Evolutionary conservation across 2,888 invertebrate species (phyloP).

Genomic region (Geotrupes spiniger): DNA sequence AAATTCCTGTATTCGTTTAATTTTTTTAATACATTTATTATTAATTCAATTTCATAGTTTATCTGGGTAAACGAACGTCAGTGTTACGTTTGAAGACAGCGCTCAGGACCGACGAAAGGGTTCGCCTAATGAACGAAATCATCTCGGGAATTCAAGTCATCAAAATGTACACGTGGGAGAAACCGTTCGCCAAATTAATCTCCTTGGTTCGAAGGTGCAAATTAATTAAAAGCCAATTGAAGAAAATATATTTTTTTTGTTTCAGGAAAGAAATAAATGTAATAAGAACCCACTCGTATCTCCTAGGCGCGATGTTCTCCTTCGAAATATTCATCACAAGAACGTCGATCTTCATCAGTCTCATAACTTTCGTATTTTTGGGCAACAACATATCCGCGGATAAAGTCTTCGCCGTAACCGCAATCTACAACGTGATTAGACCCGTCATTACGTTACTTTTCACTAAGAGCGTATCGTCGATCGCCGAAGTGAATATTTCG

Average conservation of each 20-base stretch:
- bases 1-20: background rate
- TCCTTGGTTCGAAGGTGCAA: slow-evolving; percentile 68
- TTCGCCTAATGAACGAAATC: slow-evolving; percentile 68
- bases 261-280: slow-evolving; percentile 68
- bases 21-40: background rate
- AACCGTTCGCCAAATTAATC: slow-evolving; percentile 83
- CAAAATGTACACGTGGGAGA: slow-evolving; percentile 97
- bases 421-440: slow-evolving; percentile 85
- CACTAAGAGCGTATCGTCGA: slow-evolving; percentile 74
- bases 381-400: slow-evolving; percentile 76
- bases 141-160: slow-evolving; percentile 81
- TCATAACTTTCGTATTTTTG: slow-evolving; percentile 71
- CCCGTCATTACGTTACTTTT: slow-evolving; percentile 89
- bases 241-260: slow-evolving; percentile 21
- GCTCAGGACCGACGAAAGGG: slow-evolving; percentile 62
- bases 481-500: slow-evolving; percentile 77
- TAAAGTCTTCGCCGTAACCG: slow-evolving; percentile 82
- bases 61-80: slow-evolving; percentile 45
- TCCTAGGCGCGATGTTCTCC: slow-evolving; percentile 73
- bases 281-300: slow-evolving; percentile 71
- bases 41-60: slow-evolving; percentile 37
- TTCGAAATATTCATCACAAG: slow-evolving; percentile 88
- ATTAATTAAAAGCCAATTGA: background rate
- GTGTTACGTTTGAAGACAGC: slow-evolving; percentile 55
- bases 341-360: slow-evolving; percentile 80